phyloP scores from a whole-genome alignment of 2,888 invertebrate species.

The Callyntrura sp. region DNA sequence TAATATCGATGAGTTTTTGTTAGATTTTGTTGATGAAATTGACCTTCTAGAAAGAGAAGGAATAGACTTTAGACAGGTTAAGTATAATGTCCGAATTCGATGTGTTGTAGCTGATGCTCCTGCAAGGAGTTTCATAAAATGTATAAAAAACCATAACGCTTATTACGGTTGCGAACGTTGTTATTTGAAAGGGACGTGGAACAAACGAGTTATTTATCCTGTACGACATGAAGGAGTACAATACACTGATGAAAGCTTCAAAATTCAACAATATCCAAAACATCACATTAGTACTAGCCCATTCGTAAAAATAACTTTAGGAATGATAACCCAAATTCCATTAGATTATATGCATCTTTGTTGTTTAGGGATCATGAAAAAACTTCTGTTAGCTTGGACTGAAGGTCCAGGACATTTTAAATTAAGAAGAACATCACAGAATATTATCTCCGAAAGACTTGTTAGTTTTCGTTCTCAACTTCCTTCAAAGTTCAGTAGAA shows the following conservation, averaged over 20 bases:
- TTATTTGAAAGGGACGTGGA: constrained; percentile 57
- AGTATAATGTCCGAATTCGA: constrained; percentile 38
- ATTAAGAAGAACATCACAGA: constrained; percentile 28
- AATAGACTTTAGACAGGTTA: constrained; percentile 14
- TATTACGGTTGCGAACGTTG: constrained; percentile 73
- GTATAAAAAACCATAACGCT: constrained; percentile 59
- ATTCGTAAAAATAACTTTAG: constrained; percentile 78
- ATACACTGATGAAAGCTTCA: constrained; percentile 64
- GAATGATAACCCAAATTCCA: constrained; percentile 84
- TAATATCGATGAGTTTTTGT: constrained; percentile 29
- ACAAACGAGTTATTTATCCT: constrained; percentile 41
- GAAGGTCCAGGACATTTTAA: constrained; percentile 78
- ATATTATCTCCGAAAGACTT: constrained; percentile 35
- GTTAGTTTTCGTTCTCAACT: not conserved
- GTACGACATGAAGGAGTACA: not conserved
- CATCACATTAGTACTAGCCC: constrained; percentile 82
- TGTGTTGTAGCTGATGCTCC: constrained; percentile 77
- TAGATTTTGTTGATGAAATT: constrained; percentile 50
- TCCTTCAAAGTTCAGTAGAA: constrained; percentile 64
- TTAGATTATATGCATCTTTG: constrained; percentile 84
- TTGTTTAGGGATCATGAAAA: constrained; percentile 84
- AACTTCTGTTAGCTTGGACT: constrained; percentile 84
- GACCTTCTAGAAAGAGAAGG: constrained; percentile 35
- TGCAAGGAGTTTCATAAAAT: constrained; percentile 72
- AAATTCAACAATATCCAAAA: constrained; percentile 69